These are phyloP conservation scores for Hetaerina titia DNA, from an alignment of 2,888 invertebrate genomes.

Conservation along the genomic window DNA sequence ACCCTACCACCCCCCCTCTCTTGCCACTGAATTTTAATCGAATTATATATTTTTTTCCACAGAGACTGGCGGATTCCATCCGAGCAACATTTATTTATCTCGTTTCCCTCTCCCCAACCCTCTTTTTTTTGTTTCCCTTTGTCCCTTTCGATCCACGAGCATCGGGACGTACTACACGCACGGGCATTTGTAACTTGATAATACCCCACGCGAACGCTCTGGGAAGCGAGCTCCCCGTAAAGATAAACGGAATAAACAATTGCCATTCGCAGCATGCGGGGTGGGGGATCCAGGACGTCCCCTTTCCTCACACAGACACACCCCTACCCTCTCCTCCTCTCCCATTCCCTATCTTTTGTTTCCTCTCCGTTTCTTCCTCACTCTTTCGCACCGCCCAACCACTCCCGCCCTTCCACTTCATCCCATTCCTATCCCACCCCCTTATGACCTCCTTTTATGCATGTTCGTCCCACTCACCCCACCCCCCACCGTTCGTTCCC, in stretches of 20 bases:
- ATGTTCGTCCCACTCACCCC: no score
- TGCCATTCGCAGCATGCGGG: constrained; percentile 11
- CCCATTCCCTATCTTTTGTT: background rate
- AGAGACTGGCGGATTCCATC: background rate
- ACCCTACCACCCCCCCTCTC: background rate
- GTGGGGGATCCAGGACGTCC: background rate
- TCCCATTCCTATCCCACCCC: no score
- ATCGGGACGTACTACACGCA: background rate
- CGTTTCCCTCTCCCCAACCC: background rate
- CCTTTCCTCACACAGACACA: background rate
- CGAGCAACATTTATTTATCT: constrained; percentile 27
- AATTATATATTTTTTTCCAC: background rate
- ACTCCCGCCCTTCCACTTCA: no score
- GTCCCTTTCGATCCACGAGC: background rate
- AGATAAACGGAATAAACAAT: constrained; percentile 65
- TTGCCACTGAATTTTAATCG: constrained; percentile 38
- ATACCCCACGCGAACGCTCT: background rate
- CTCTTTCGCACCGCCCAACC: background rate
- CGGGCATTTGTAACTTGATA: background rate
- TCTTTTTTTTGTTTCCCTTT: background rate
- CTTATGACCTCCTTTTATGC: no score
- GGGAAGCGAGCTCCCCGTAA: constrained; percentile 42
- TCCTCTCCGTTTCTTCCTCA: background rate
- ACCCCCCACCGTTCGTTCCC: no score
- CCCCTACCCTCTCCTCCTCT: background rate